Conservation (phyloP, 2,113 vertebrate species). For the Thomomys bottae region DNA sequence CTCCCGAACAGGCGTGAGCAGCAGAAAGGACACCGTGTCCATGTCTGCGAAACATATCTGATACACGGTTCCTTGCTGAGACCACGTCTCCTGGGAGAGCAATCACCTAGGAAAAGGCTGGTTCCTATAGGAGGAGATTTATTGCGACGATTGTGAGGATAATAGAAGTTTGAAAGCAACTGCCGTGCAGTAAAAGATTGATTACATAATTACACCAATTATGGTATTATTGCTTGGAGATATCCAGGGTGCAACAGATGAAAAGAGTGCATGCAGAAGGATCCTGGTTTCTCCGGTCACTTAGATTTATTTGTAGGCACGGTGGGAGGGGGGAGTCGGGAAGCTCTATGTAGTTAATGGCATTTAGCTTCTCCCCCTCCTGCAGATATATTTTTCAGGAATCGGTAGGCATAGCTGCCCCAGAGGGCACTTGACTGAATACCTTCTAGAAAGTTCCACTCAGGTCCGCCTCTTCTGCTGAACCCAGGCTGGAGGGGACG, state of each 20-base stretch:
- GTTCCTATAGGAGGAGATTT: constrained; percentile 23
- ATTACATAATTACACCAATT: constrained; percentile 61
- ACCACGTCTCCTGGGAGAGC: constrained; percentile 34
- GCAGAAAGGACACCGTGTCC: not conserved
- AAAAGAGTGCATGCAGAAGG: not conserved
- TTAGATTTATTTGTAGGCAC: not conserved
- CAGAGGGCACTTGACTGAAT: not conserved
- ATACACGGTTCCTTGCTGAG: not conserved
- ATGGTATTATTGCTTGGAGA: constrained; percentile 9
- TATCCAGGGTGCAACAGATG: constrained; percentile 4
- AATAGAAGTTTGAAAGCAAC: constrained; percentile 60
- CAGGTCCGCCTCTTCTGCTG: not conserved
- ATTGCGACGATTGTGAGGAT: constrained; percentile 42
- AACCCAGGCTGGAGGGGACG: not conserved
- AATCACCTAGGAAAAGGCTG: constrained; percentile 26
- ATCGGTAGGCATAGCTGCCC: not conserved
- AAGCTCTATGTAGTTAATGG: not conserved
- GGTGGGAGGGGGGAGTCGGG: not conserved
- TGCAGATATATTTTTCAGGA: not conserved
- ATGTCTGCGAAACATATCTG: not conserved
- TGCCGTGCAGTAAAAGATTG: constrained; percentile 30
- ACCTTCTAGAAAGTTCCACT: not conserved
- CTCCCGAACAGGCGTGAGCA: not conserved
- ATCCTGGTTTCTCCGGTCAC: constrained; percentile 16
- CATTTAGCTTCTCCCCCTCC: not conserved